phyloP scores from a whole-genome alignment of 2,888 invertebrate genomes.

The Dendrolimus houi region DNA sequence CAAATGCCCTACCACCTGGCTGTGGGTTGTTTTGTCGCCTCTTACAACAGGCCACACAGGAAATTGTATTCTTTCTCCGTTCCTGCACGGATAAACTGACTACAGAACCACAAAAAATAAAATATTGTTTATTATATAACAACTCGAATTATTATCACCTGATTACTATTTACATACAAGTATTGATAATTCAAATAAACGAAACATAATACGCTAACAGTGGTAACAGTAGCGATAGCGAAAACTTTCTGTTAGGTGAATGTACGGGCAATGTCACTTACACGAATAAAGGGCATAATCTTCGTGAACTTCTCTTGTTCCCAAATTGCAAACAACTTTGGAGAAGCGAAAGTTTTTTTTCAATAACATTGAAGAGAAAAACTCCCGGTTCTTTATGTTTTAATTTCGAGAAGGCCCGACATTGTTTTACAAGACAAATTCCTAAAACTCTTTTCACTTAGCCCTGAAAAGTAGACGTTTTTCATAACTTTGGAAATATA shows the following conservation, averaged over 20 bases:
- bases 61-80: too few species aligned
- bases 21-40: too few species aligned
- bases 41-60: too few species aligned
- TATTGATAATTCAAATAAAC: not conserved
- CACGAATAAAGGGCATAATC: conserved; percentile 26
- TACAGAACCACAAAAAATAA: not conserved
- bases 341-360: conserved; percentile 15
- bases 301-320: conserved; percentile 20
- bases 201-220: conserved; percentile 12
- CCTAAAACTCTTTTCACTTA: conserved; percentile 7
- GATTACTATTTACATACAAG: not conserved
- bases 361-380: conserved; percentile 16
- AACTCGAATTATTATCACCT: conserved; percentile 16
- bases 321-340: conserved; percentile 15
- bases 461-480: conserved; percentile 8
- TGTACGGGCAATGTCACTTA: conserved; percentile 36
- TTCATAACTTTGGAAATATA: too few species aligned
- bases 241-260: conserved; percentile 25
- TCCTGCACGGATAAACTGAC: too few species aligned
- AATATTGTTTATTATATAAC: conserved; percentile 10
- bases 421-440: conserved; percentile 13
- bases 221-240: conserved; percentile 19
- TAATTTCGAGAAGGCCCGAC: conserved; percentile 10
- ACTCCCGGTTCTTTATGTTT: conserved; percentile 14
- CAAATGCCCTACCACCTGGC: too few species aligned